phyloP scores from a whole-genome alignment of 2,888 invertebrate species.

The Noctua comes region DNA sequence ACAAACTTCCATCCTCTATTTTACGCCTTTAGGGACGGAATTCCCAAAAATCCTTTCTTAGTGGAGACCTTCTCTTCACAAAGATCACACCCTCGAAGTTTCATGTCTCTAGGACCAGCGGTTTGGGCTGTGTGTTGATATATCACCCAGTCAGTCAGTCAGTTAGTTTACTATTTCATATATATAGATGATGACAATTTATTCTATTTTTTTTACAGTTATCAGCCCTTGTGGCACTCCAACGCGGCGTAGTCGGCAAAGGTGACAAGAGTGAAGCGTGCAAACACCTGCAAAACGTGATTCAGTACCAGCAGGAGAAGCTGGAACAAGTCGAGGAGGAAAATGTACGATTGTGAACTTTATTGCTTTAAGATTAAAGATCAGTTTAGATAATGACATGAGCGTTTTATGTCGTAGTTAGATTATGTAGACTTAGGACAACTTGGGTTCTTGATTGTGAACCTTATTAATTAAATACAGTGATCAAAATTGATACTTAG shows the following conservation, averaged over 20 bases:
- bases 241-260: slow-evolving; percentile 81
- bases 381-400: slow-evolving; percentile 48
- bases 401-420: slow-evolving; percentile 69
- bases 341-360: slow-evolving; percentile 77
- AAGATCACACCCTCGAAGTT: no score
- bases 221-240: slow-evolving; percentile 81
- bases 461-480: background rate
- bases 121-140: no score
- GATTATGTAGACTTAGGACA: slow-evolving; percentile 37
- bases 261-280: slow-evolving; percentile 83
- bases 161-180: no score
- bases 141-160: no score
- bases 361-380: slow-evolving; percentile 54
- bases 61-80: no score
- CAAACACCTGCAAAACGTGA: slow-evolving; percentile 83
- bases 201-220: slow-evolving; percentile 70
- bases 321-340: slow-evolving; percentile 83
- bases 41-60: no score
- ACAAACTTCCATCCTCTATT: no score
- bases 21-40: no score
- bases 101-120: no score
- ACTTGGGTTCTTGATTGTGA: slow-evolving; percentile 10
- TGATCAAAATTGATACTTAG: no score
- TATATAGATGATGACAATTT: no score
- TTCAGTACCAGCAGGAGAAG: slow-evolving; percentile 83